Conservation (phyloP, 35 echinoderm and acorn worm species). For the Nesometra sesokonis region DNA sequence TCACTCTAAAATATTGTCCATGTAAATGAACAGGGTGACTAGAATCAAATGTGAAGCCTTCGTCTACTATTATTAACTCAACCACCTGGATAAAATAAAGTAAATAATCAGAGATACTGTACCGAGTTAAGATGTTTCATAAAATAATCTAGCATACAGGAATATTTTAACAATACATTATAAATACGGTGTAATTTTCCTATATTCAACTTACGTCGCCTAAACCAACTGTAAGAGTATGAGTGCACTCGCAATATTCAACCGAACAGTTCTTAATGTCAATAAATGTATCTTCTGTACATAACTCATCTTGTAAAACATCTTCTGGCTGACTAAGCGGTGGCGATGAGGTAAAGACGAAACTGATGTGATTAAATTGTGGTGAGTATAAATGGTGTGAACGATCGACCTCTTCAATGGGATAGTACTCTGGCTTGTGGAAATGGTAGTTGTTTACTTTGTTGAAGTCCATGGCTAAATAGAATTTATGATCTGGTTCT, state of each 20-base stretch:
- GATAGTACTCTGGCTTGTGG: constrained; percentile 58
- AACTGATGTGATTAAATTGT: constrained; percentile 13
- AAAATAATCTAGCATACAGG: too few relatives aligned
- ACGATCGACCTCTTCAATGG: constrained; percentile 40
- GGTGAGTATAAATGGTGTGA: constrained; percentile 69
- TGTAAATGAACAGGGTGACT: constrained; percentile 95
- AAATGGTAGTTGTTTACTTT: constrained; percentile 82
- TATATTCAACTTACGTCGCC: background rate
- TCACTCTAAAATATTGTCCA: constrained; percentile 64
- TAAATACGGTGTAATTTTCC: too few relatives aligned
- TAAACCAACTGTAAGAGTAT: background rate
- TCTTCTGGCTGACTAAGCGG: constrained; percentile 7
- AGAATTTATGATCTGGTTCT: constrained; percentile 19
- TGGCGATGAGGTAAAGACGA: background rate
- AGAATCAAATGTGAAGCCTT: constrained; percentile 61
- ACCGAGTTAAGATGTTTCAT: constrained; percentile 1
- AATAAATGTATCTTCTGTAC: background rate
- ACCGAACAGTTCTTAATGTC: background rate
- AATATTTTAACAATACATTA: too few relatives aligned
- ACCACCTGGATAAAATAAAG: constrained; percentile 42
- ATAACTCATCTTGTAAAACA: background rate
- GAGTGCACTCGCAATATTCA: constrained; percentile 30
- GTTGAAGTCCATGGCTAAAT: constrained; percentile 40
- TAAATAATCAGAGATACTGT: background rate
- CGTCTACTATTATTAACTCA: constrained; percentile 74